Conservation (phyloP, 2,888 invertebrate species). For the Rotaria socialis region DNA sequence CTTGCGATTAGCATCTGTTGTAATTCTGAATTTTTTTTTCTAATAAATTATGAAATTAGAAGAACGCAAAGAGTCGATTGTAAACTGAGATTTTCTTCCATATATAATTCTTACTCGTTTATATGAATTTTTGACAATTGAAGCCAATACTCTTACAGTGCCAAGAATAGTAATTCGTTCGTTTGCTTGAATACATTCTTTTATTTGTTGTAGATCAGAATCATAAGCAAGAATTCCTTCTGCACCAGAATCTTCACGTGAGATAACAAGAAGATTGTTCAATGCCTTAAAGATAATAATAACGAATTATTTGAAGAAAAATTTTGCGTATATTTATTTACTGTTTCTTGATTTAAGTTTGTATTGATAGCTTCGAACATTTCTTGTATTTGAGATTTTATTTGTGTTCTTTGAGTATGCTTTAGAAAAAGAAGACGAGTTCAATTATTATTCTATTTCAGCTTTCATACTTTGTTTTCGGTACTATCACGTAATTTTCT, state of each 20-base stretch:
- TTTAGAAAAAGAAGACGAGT: background rate
- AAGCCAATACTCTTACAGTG: conserved; percentile 38
- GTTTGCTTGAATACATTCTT: background rate
- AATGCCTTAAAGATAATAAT: background rate
- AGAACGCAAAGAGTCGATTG: too few species aligned
- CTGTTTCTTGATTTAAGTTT: background rate
- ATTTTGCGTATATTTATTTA: too few species aligned
- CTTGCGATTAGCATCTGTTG: too few species aligned
- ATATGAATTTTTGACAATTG: conserved; percentile 44
- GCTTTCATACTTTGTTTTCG: background rate
- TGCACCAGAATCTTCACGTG: conserved; percentile 40
- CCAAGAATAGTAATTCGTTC: conserved; percentile 22
- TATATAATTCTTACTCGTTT: conserved; percentile 32
- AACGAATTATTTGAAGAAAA: too few species aligned
- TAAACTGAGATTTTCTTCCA: too few species aligned
- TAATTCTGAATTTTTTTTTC: too few species aligned
- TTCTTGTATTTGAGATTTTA: conserved; percentile 36
- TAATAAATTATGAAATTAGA: too few species aligned
- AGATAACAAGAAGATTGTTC: conserved; percentile 43
- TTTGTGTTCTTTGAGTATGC: conserved; percentile 33
- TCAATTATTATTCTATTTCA: background rate
- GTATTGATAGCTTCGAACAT: conserved; percentile 38
- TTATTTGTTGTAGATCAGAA: conserved; percentile 33
- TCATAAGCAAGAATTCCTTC: conserved; percentile 34
- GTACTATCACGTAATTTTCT: background rate